Base-by-base conservation (phyloP, 2,888 invertebrate species). In the Sinhomidia bicolor region DNA sequence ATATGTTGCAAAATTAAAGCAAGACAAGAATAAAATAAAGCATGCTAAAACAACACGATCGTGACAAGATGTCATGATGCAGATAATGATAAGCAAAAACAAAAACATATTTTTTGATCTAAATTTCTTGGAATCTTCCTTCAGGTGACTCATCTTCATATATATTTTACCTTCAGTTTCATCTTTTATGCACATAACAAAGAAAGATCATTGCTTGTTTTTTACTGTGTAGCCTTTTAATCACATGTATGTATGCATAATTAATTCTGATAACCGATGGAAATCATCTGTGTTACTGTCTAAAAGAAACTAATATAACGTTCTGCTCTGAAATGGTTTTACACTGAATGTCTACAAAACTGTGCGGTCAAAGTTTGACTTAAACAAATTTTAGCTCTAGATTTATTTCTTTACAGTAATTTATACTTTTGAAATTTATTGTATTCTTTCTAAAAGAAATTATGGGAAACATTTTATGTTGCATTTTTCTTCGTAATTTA, bases 61-160 rank as follows among this genome's bases (percentile, higher is more conserved):
- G 88, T 88, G 88, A 88, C 88, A 88, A 83, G 68, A 83, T 88
- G 83, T 57, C 88, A 83, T 88, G 78, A 88, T 88, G 88, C 26
- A 32, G 76, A 57, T 79, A 71, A 82, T 74, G 87, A 87, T 87
- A 81, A 68, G 83, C n/a, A 62, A 78, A 71, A 88, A 78, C 65
- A 54, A 81, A 82, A 65, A 68, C 79, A 83, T 79, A 78, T 81
- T 88, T 54, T 80, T 76, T 81, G 62, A 81, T 83, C 79, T 47
- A 20, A 78, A 54, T 83, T 88, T 83, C 83, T 83, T 65, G 71
- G 83, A 88, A 88, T 83, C 36, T 65, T 78, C 82, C 76, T 68
- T 17, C 57, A 7, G 51, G 23, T 88, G 88, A 88, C 54, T 88
- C 88, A 88, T 81, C 47, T 5, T 47, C 26, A 62, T 29, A 29